Percentiles rank a stretch among this genome's conserved stretches.
These are phyloP conservation scores for Drosophila nigromelanica DNA, from an alignment of 1,140 invertebrate genomes.

Conservation along the genomic window DNA sequence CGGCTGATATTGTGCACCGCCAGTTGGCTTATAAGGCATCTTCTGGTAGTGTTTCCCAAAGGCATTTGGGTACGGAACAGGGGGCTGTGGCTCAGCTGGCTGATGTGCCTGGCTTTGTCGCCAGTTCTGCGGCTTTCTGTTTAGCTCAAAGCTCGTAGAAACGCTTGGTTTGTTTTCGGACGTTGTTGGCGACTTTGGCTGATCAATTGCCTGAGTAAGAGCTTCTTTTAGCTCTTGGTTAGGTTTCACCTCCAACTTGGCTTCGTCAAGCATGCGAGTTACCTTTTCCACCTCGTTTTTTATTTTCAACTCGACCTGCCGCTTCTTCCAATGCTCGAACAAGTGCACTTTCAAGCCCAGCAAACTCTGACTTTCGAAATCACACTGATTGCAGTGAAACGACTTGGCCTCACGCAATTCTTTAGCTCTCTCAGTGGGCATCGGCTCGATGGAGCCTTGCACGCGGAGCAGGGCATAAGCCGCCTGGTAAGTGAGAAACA, in stretches of 20 bases:
- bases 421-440: conserved; percentile 20
- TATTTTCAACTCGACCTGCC: conserved; percentile 18
- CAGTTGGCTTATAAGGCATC: neutral
- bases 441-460: conserved; percentile 45
- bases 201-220: neutral
- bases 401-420: neutral
- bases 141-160: neutral
- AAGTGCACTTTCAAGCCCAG: conserved; percentile 49
- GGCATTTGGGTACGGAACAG: neutral
- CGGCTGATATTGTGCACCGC: neutral
- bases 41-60: conserved; percentile 4
- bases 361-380: conserved; percentile 32
- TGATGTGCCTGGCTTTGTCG: neutral
- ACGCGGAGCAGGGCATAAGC: conserved; percentile 35
- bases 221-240: neutral
- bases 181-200: neutral
- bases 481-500: conserved; percentile 54
- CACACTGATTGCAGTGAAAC: conserved; percentile 58
- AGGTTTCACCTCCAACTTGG: conserved; percentile 10
- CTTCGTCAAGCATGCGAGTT: conserved; percentile 33
- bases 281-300: conserved; percentile 42
- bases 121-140: neutral
- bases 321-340: conserved; percentile 50
- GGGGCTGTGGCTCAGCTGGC: neutral
- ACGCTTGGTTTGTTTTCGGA: neutral